These are phyloP conservation scores for Platycheirus albimanus DNA, from an alignment of 2,888 invertebrate species.

Conservation along the genomic window DNA sequence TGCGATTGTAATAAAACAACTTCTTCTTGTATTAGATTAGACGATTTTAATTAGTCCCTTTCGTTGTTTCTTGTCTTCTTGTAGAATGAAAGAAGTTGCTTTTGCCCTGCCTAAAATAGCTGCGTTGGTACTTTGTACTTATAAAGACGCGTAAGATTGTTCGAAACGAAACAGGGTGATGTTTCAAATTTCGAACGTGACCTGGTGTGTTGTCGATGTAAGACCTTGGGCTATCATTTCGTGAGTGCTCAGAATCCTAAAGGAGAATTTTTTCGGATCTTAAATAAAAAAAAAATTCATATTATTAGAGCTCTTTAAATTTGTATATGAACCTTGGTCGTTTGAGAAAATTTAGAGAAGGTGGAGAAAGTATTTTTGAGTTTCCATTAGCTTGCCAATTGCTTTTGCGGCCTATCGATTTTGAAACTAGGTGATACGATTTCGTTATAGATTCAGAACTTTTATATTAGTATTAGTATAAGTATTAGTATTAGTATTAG, in stretches of 20 bases:
- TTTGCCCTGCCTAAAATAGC: slow-evolving; percentile 84
- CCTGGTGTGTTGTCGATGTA: slow-evolving; percentile 83
- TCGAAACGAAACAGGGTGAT: slow-evolving; percentile 76
- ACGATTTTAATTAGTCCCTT: slow-evolving; percentile 84
- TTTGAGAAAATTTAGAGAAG: slow-evolving; percentile 89
- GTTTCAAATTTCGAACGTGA: slow-evolving; percentile 79
- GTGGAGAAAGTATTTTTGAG: slow-evolving; percentile 78
- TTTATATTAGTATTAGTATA: slow-evolving; percentile 83
- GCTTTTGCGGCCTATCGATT: slow-evolving; percentile 83
- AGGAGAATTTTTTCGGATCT: slow-evolving; percentile 91
- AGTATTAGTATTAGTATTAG: too few species aligned
- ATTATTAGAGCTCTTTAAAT: too few species aligned
- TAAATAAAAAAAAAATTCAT: background rate
- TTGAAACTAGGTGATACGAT: slow-evolving; percentile 77
- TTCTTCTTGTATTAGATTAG: too few species aligned
- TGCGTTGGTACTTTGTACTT: slow-evolving; percentile 77
- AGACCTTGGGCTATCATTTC: slow-evolving; percentile 82
- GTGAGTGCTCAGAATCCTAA: slow-evolving; percentile 88
- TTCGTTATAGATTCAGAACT: slow-evolving; percentile 80
- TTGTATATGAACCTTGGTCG: slow-evolving; percentile 84
- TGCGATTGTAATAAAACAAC: too few species aligned
- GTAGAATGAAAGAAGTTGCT: slow-evolving; percentile 91
- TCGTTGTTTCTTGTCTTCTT: slow-evolving; percentile 82
- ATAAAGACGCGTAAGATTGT: slow-evolving; percentile 61
- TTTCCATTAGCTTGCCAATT: slow-evolving; percentile 80